These are phyloP conservation scores for Smithornis capensis DNA, from an alignment of 2,113 vertebrate species.

Conservation along the genomic window DNA sequence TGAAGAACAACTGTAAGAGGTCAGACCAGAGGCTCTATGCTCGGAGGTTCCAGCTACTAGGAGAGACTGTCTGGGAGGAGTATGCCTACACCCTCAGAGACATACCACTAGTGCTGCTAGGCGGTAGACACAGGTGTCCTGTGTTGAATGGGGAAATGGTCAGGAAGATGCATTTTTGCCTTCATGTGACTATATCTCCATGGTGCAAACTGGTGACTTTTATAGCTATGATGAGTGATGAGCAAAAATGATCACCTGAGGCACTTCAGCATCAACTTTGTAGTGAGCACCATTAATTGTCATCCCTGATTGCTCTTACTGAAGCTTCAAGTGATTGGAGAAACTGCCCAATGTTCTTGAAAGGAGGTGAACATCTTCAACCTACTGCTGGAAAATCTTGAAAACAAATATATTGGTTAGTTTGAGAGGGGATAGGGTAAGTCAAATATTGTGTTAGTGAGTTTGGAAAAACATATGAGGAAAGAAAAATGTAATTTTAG, in stretches of 20 bases:
- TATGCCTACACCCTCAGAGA: not conserved
- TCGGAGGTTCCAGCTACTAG: not conserved
- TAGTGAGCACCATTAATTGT: conserved; percentile 45
- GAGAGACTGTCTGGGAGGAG: not conserved
- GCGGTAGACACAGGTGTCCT: not conserved
- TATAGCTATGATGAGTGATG: not conserved
- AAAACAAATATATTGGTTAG: conserved; percentile 67
- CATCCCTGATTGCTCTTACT: conserved; percentile 68
- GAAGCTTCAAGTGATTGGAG: conserved; percentile 67
- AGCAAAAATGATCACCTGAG: not conserved
- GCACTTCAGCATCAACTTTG: conserved; percentile 41
- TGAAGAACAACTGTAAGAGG: not conserved
- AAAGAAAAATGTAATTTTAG: conserved; percentile 1
- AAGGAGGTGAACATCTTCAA: conserved; percentile 61
- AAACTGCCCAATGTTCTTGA: conserved; percentile 40
- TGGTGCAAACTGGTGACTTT: not conserved
- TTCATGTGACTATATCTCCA: not conserved
- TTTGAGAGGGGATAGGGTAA: not conserved
- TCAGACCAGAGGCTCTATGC: not conserved
- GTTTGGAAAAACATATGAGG: conserved; percentile 35
- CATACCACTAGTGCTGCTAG: not conserved
- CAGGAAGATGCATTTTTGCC: not conserved
- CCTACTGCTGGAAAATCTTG: conserved; percentile 58
- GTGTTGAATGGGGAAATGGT: not conserved
- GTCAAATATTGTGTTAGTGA: not conserved